Conservation (phyloP, 2,888 invertebrate species). For the Vanessa cardui region DNA sequence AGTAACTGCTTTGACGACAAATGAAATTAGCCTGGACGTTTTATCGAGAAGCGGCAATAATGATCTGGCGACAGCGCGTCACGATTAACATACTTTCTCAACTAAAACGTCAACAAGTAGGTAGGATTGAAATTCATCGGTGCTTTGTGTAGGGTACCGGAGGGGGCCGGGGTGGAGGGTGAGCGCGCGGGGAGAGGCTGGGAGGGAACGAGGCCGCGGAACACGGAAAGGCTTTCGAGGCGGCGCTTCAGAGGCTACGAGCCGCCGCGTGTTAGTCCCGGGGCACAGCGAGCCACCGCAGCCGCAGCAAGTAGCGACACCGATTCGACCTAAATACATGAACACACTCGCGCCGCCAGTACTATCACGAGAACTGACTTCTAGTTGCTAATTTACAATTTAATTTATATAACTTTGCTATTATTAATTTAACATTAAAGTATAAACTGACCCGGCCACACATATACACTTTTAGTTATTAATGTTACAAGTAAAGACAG, state of each 20-base stretch:
- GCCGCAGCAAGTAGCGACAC: not conserved
- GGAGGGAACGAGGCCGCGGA: constrained; percentile 48
- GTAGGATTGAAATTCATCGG: constrained; percentile 45
- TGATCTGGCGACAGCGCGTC: constrained; percentile 11
- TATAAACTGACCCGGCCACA: no score
- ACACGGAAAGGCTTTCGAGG: constrained; percentile 81
- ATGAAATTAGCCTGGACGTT: not conserved
- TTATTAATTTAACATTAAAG: no score
- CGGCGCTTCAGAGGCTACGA: constrained; percentile 67
- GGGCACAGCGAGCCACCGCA: constrained; percentile 41
- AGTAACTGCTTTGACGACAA: not conserved
- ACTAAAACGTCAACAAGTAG: constrained; percentile 35
- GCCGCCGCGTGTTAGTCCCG: constrained; percentile 46
- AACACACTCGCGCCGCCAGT: not conserved
- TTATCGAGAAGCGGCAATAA: not conserved
- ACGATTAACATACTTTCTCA: constrained; percentile 33
- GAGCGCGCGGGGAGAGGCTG: constrained; percentile 37
- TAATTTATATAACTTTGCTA: no score
- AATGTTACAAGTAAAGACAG: no score
- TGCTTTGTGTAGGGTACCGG: constrained; percentile 41
- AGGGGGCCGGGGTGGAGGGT: constrained; percentile 38
- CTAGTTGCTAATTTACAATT: no score
- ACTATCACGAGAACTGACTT: no score
- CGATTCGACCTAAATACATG: not conserved
- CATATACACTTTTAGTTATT: no score